Evolutionary conservation across 1,140 invertebrate species (phyloP), one percentile per base, ranked within the genome.

Genomic region (Heliconius hermathena): DNA sequence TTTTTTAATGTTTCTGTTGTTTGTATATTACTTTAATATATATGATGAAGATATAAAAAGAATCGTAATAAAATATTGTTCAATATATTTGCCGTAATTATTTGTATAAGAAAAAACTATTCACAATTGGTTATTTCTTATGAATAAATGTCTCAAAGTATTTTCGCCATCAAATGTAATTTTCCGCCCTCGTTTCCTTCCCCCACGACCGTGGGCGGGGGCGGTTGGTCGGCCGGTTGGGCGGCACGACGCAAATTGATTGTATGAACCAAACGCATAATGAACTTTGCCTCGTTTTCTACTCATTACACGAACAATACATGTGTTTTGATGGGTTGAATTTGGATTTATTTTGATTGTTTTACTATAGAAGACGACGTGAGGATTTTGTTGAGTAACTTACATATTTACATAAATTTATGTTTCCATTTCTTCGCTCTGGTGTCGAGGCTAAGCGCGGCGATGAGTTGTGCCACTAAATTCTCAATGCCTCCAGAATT

Each of bases 171-270:
- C 20, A 66, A 80, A 80, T 76, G 41, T 71, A 80, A 80, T 76
- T 80, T 80, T 74, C 70, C 78, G 52, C 33, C 29, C 66, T 71
- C 73, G 52, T 80, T 80, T 71, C 46, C 70, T 76, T 54, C 29
- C 29, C 29, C 73, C 38, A 29, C 49, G 33, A 4, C 6, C 33
- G 33, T 36, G 33, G 33, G 33, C 49, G n/a, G 52, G 60, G 13
- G 60, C 26, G 22, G 60, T 26, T 26, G 11, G 18, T 38, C 73
- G 29, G 16, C n/a, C 3, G 41, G 74, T 18, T 16, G n/a, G 41
- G 57, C 74, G 66, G 46, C n/a, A 52, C 33, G 18, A 71, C 41
- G 72, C 73, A 79, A 79, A 79, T 79, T 74, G 73, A 79, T 79
- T 76, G 9, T 36, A 76, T 75, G 33, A 57, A 36, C 26, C 13